Base-by-base conservation (phyloP, 2,113 vertebrate genomes). In the Anoplopoma fimbria region DNA sequence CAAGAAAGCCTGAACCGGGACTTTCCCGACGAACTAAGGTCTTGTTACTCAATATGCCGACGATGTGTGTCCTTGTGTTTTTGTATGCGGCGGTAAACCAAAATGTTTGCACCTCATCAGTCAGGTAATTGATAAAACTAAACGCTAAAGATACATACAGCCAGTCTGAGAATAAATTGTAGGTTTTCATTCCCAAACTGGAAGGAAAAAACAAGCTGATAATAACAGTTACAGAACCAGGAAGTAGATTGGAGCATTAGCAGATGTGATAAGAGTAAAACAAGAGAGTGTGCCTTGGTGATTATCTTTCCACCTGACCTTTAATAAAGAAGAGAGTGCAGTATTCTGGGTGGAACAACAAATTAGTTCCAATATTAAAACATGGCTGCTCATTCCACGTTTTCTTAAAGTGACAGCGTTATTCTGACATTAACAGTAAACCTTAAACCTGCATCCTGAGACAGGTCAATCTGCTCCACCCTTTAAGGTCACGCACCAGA, bases 61-160 rank as follows among this genome's bases (percentile, higher is more conserved):
- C 6, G 17, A 57, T 60, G 69, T 69, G 6, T 74, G 55, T 70
- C 38, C 67, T n/a, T 73, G 19, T n/a, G 60, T 71, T 73, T 87
- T 77, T 69, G 36, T 70, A 57, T 21, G 33, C 27, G 21, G 29
- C 25, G 27, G 47, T 36, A 6, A 36, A 4, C 33, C 57, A 14
- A 47, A 45, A 57, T 47, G 34, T 27, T 73, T 74, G 25, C 40
- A 62, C 25, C 2, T 74, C 40, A 27, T 51, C 47, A 23, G 19
- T 64, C 63, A 17, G 47, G 29, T 42, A 29, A 76, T 75, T 53
- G 45, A 29, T 87, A 34, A 57, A 62, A n/a, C 29, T 6, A 36
- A 58, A 70, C 19, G 53, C 17, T 25, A 33, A 53, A 15, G 63
- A 67, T 45, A 45, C 76, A 79, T 57, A n/a, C 38, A 53, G 63